A percentile compares a stretch with the other conserved stretches of the same genome.
Conservation (phyloP, 2,888 invertebrate genomes). For the Cyclophora punctaria region DNA sequence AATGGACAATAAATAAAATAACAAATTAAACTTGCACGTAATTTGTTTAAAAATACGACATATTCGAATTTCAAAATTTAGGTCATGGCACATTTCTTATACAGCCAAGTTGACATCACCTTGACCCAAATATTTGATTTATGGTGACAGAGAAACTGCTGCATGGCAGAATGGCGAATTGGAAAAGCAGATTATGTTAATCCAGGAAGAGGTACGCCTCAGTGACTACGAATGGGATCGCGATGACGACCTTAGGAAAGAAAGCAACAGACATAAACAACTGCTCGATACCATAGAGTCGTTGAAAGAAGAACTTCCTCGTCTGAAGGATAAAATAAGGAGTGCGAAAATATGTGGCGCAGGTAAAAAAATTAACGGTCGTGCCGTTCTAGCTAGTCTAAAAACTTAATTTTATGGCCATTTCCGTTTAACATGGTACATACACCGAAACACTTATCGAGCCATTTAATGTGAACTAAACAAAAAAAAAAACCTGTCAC, state of each 20-base stretch:
- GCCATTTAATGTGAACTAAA: background rate
- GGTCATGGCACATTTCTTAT: no score
- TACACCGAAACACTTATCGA: background rate
- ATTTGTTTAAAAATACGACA: no score
- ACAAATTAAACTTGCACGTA: no score
- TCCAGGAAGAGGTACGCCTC: constrained; percentile 62
- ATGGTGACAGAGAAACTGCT: constrained; percentile 50
- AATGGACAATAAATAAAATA: no score
- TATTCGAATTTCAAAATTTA: no score
- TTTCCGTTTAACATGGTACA: background rate
- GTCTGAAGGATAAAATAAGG: constrained; percentile 60
- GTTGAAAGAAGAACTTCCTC: constrained; percentile 51
- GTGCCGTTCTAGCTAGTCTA: no score
- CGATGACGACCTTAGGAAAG: constrained; percentile 56
- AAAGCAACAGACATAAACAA: constrained; percentile 52
- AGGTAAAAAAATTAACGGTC: constrained; percentile 31
- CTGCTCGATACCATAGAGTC: constrained; percentile 56
- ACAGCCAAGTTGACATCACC: constrained; percentile 3
- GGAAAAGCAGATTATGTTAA: constrained; percentile 58
- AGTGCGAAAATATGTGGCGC: constrained; percentile 65
- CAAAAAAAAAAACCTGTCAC: background rate
- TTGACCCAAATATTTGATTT: background rate
- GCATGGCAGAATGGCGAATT: constrained; percentile 66
- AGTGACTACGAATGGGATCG: constrained; percentile 56
- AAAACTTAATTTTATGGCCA: no score